A percentile compares a stretch with the other conserved stretches of the same genome.
phyloP scores from a whole-genome alignment of 2,797 vertebrate species.

The Mallotus villosus region DNA sequence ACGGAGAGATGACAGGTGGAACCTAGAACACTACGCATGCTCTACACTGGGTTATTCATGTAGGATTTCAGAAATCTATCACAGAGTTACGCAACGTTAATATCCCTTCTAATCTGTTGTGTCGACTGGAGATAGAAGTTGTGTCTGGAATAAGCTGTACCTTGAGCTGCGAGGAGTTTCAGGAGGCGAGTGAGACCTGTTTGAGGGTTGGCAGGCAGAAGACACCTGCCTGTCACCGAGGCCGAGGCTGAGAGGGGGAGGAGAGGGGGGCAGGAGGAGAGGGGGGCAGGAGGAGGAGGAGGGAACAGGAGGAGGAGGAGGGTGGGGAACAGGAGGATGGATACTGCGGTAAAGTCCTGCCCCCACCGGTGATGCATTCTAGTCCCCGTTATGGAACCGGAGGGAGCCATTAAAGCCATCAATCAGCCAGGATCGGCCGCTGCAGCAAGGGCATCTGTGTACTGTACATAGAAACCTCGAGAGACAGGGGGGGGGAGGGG shows the following conservation, averaged over 20 bases:
- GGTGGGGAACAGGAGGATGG: slow-evolving; percentile 8
- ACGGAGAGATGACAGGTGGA: too few relatives aligned
- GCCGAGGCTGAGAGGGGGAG: background rate
- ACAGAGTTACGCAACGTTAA: background rate
- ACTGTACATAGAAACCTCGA: slow-evolving; percentile 1
- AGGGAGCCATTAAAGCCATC: slow-evolving; percentile 48
- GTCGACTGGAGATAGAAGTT: background rate
- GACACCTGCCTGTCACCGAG: background rate
- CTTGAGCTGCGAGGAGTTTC: background rate
- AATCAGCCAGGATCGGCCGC: slow-evolving; percentile 42
- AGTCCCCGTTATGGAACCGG: slow-evolving; percentile 34
- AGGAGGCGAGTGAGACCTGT: background rate
- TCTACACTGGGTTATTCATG: background rate
- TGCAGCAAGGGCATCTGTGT: slow-evolving; percentile 45
- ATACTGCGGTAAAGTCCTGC: slow-evolving; percentile 30
- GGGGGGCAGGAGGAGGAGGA: too few relatives aligned
- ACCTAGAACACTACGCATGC: too few relatives aligned
- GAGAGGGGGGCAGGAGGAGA: background rate
- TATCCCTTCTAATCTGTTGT: slow-evolving; percentile 2
- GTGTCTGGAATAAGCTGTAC: background rate
- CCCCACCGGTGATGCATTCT: slow-evolving; percentile 31
- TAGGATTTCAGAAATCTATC: background rate
- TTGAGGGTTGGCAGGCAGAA: background rate
- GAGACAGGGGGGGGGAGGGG: background rate
- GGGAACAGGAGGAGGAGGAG: background rate